Evolutionary conservation across 2,797 vertebrate species (phyloP).

Genomic region (Smutsia gigantea): DNA sequence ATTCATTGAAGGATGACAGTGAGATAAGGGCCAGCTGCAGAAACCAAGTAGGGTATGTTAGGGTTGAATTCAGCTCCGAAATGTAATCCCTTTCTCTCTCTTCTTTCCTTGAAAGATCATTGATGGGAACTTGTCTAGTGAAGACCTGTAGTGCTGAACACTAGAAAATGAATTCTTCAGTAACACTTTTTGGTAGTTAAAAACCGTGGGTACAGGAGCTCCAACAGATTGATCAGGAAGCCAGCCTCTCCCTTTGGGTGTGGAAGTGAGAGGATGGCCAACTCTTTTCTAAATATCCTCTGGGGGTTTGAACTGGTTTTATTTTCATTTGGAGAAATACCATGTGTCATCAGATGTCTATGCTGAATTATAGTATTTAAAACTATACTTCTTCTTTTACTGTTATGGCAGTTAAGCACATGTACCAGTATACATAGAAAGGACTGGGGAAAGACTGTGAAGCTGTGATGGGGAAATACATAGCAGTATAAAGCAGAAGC

Average conservation of each 20-base stretch:
- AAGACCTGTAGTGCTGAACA: background rate
- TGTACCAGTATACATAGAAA: background rate
- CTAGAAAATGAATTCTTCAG: background rate
- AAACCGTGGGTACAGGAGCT: background rate
- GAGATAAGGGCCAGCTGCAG: background rate
- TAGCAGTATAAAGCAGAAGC: background rate
- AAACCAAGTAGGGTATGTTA: background rate
- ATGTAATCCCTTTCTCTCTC: background rate
- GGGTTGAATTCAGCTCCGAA: background rate
- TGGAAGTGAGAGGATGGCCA: background rate
- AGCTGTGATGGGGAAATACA: background rate
- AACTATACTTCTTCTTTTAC: background rate
- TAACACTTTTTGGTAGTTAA: background rate
- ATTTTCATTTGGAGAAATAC: conserved; percentile 20
- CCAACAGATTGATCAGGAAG: background rate
- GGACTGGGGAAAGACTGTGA: background rate
- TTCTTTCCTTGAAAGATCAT: background rate
- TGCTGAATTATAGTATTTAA: background rate
- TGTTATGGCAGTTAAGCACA: background rate
- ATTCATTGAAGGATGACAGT: background rate
- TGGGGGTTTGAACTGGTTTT: background rate
- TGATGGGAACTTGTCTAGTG: background rate
- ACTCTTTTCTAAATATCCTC: background rate
- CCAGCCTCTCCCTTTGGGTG: background rate
- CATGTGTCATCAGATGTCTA: background rate